Percentiles rank a stretch among this genome's conserved stretches.
Conservation (phyloP, 2,113 vertebrate genomes). For the Centrocercus urophasianus region DNA sequence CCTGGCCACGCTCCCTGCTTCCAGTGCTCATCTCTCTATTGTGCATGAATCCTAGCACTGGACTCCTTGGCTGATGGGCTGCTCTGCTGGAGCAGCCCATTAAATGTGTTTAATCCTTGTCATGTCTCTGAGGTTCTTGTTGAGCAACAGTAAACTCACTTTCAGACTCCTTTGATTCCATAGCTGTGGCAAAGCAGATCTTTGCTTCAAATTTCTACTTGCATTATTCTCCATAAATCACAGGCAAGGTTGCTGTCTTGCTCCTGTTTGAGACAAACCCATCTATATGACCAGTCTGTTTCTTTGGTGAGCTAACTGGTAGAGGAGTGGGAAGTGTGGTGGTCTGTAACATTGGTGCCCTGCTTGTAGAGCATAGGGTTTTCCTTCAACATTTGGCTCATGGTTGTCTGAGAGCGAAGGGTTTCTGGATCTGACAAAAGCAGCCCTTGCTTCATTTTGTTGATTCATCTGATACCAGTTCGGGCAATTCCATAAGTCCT, state of each 20-base stretch:
- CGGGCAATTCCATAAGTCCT: neutral
- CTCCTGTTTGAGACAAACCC: neutral
- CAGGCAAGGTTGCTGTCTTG: neutral
- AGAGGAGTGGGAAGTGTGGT: neutral
- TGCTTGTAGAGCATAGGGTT: neutral
- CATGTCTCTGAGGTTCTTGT: neutral
- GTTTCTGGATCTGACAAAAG: neutral
- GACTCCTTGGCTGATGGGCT: neutral
- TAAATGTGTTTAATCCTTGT: neutral
- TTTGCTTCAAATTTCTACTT: neutral
- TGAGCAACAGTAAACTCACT: neutral
- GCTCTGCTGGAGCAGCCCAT: neutral
- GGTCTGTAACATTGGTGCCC: neutral
- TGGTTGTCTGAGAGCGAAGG: fast-evolving
- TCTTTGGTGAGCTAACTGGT: neutral
- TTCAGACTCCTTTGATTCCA: neutral
- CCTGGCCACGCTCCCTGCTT: neutral
- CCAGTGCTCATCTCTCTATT: neutral
- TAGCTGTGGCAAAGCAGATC: neutral
- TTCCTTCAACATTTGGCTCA: fast-evolving
- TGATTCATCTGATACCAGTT: neutral
- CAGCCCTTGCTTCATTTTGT: neutral
- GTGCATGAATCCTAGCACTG: neutral
- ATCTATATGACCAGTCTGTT: neutral
- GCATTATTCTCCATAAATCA: neutral